These are phyloP conservation scores for Plectropomus leopardus DNA, from an alignment of 2,113 vertebrate species.

Conservation along the genomic window DNA sequence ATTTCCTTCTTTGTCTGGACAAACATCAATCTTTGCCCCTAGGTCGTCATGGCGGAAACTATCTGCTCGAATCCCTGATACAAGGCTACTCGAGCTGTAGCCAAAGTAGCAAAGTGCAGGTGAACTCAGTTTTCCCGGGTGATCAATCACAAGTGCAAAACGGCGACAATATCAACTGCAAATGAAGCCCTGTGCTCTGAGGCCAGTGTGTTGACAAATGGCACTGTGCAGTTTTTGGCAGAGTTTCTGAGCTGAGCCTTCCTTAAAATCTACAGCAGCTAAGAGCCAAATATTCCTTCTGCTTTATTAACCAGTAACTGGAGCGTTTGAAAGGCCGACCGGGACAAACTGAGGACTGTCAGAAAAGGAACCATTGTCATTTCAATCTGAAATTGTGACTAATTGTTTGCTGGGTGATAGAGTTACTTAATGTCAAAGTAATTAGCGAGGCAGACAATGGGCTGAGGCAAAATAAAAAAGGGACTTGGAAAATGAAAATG, in stretches of 20 bases:
- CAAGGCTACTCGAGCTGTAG: conserved; percentile 6
- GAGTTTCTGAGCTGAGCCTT: conserved; percentile 10
- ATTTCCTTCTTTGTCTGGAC: neutral
- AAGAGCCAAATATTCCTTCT: conserved; percentile 25
- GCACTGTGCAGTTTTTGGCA: conserved; percentile 31
- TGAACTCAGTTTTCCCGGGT: neutral
- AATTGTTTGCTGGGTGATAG: conserved; percentile 15
- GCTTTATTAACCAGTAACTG: conserved; percentile 32
- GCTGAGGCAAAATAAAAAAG: neutral
- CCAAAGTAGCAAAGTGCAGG: conserved; percentile 37
- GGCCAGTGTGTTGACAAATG: conserved; percentile 50
- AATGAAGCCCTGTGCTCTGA: conserved; percentile 24
- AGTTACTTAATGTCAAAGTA: conserved; percentile 14
- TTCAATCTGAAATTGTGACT: conserved; percentile 34
- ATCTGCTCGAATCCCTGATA: conserved; percentile 15
- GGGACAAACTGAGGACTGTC: neutral
- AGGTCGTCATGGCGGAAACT: neutral
- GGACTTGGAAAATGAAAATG: neutral
- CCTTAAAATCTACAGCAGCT: conserved; percentile 20
- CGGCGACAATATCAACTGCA: conserved; percentile 12
- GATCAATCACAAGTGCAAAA: conserved; percentile 44
- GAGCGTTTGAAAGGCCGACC: conserved; percentile 13
- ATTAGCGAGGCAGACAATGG: conserved; percentile 26
- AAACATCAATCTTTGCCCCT: conserved; percentile 3
- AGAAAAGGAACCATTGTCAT: conserved; percentile 7